Evolutionary conservation across 30 jellyfish, hydroid and myxozoan species (phyloP), one percentile per base, ranked within the genome.

Genomic region (Phacellophora camtschatica): DNA sequence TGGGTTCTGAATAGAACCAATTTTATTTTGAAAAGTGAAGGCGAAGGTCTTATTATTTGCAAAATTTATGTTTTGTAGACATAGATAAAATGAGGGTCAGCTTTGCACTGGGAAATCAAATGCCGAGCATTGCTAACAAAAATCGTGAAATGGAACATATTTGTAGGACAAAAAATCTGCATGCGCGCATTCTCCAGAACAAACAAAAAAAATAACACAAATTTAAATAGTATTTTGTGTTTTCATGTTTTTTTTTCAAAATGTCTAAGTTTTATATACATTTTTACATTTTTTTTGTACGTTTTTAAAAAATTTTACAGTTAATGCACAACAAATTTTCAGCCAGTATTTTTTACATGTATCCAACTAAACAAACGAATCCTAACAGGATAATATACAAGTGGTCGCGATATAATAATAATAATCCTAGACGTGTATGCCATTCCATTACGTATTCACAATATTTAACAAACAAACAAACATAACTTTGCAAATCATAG

Each of bases 211-310:
- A 46, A 46, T 46, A 23, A 46, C 61, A 46, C 61, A 46, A 4
- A 28, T 16, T 46, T 46, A 2, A 46, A 46, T 16, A 16, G 20
- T 16, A 46, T 67, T 67, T 42, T n/a, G 65, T 12, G 36, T 80
- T 80, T 80, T 65, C 56, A 46, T 51, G n/a, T n/a, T 49, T 80
- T 80, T 80, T 80, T 65, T 64, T 59, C 69, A 34, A 32, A 48
- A 77, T 77, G 28, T 68, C 53, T 53, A 63, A 72, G 51, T 46
- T 54, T 50, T 42, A 64, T 80, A 32, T 80, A 80, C 91, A 80
- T 80, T 80, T 80, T 80, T 80, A 80, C 91, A 80, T 41, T 80
- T 78, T 80, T 80, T 80, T 80, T 43, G 74, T 53, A 48, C 58
- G 34, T 36, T 80, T 80, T 80, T 64, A 45, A 65, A 78, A 80